Conservation (phyloP, 2,888 invertebrate species). For the Microplitis deprimator region DNA sequence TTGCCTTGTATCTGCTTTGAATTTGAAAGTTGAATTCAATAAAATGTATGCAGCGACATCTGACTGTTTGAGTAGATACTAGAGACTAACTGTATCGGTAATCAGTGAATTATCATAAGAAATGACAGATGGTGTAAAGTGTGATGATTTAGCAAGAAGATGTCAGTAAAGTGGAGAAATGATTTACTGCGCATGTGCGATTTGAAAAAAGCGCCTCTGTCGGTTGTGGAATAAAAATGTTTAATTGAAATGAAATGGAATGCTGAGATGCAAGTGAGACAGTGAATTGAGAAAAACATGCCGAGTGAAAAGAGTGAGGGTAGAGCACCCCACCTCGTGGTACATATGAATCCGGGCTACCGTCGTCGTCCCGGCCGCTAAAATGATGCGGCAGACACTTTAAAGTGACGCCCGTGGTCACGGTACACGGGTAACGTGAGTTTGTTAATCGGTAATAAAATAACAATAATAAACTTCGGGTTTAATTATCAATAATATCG, state of each 20-base stretch:
- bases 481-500: too few species aligned
- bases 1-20: too few species aligned
- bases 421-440: conserved; percentile 42
- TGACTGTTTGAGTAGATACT: too few species aligned
- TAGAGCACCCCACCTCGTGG: conserved; percentile 41
- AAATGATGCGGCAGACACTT: conserved; percentile 50
- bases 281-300: conserved; percentile 21
- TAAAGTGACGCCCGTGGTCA: conserved; percentile 55
- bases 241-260: background rate
- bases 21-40: too few species aligned
- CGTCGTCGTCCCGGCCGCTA: conserved; percentile 37
- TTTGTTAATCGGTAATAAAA: background rate
- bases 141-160: background rate
- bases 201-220: background rate
- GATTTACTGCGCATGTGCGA: background rate
- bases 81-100: too few species aligned
- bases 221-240: background rate
- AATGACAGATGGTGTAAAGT: background rate
- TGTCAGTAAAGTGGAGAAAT: conserved; percentile 25
- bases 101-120: background rate
- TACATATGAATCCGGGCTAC: conserved; percentile 39
- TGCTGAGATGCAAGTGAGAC: conserved; percentile 2
- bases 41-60: too few species aligned
- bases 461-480: background rate
- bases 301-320: conserved; percentile 18